Evolutionary conservation across 1,140 invertebrate genomes (phyloP), one percentile per base, ranked within the genome.

Genomic region (Choristoneura fumiferana): DNA sequence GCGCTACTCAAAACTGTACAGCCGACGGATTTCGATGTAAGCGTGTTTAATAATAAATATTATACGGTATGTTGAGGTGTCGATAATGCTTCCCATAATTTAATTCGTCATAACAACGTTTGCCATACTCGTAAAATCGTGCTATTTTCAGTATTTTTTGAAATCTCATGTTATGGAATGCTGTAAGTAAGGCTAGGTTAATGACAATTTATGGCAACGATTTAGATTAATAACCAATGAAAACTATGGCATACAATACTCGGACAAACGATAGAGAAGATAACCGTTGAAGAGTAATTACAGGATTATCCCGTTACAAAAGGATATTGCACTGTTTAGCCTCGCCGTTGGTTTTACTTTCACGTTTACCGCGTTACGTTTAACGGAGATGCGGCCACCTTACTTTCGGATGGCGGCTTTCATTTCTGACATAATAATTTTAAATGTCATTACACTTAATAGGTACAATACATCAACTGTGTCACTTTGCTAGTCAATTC

Each of bases 1-100:
- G 4, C 70, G 81, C 22, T 87, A 87, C 34, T 76, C 68, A 10
- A 78, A 74, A 57, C 54, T 87, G 13, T 87, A 87, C 59, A 63
- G 71, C n/a, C 60, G 68, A 33, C 71, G 69, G 2, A 53, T 71
- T 49, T 65, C 71, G 14, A 4, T 64, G 77, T 80, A 55, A 76
- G 75, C 73, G 22, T 3, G 6, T 6, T 29, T 29, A 29, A 6
- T 29, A 29, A 29, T 29, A 29, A 29, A 29, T 6, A 29, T 29
- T 3, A 29, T n/a, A n/a, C n/a, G n/a, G n/a, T n/a, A n/a, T n/a
- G n/a, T n/a, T n/a, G n/a, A n/a, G n/a, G n/a, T n/a, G n/a, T n/a
- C n/a, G n/a, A n/a, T n/a, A n/a, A n/a, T n/a, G n/a, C n/a, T n/a
- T n/a, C n/a, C n/a, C n/a, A n/a, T n/a, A n/a, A n/a, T n/a, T n/a